These are phyloP conservation scores for Nibea albiflora DNA, from an alignment of 2,113 vertebrate genomes.

Conservation along the genomic window DNA sequence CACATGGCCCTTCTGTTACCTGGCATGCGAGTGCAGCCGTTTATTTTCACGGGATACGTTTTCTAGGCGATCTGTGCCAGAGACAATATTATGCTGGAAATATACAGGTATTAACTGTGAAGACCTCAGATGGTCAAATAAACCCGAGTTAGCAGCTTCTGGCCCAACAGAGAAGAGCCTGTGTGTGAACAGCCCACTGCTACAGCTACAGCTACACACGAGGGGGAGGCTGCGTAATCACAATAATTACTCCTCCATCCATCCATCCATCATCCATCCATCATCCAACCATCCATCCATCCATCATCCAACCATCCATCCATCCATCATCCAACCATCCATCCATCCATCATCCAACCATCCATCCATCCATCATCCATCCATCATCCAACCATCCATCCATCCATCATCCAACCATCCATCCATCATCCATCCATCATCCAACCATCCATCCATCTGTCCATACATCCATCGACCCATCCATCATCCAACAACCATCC, in stretches of 20 bases:
- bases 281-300: constrained; percentile 29
- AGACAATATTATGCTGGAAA: constrained; percentile 84
- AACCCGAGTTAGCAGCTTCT: constrained; percentile 57
- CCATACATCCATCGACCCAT: too few species aligned
- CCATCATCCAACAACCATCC: too few species aligned
- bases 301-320: background rate
- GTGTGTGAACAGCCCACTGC: constrained; percentile 60
- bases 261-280: constrained; percentile 36
- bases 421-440: too few species aligned
- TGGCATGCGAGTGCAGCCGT: constrained; percentile 62
- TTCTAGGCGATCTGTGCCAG: constrained; percentile 77
- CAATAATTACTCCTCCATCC: constrained; percentile 74
- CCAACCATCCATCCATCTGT: too few species aligned
- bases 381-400: too few species aligned
- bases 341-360: too few species aligned
- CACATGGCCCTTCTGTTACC: constrained; percentile 68
- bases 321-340: too few species aligned
- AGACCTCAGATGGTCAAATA: constrained; percentile 81
- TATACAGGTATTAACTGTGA: constrained; percentile 82
- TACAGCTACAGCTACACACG: constrained; percentile 72
- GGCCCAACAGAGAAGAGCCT: constrained; percentile 73
- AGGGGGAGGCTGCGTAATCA: constrained; percentile 68
- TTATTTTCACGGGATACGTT: constrained; percentile 78
- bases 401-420: too few species aligned
- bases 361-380: too few species aligned